These are phyloP conservation scores for Cantharis nigra DNA, from an alignment of 2,888 invertebrate genomes.

Conservation along the genomic window DNA sequence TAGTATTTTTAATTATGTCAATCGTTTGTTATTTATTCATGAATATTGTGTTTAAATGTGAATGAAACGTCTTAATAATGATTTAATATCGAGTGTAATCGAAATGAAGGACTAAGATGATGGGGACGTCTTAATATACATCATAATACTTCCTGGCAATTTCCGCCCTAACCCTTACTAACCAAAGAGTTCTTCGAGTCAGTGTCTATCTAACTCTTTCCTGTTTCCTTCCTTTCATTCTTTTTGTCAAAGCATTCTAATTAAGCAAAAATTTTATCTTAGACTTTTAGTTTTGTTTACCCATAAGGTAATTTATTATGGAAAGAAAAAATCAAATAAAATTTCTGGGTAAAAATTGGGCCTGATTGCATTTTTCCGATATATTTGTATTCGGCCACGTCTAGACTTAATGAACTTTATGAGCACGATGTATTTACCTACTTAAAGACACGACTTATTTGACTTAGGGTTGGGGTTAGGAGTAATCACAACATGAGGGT, in stretches of 20 bases:
- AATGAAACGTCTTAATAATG: conserved; percentile 32
- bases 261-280: conserved; percentile 12
- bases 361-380: conserved; percentile 1
- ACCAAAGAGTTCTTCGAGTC: conserved; percentile 28
- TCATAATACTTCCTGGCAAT: conserved; percentile 55
- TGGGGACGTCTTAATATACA: conserved; percentile 51
- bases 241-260: conserved; percentile 24
- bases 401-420: conserved; percentile 53
- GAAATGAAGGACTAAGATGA: conserved; percentile 37
- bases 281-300: neutral
- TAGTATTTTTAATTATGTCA: neutral
- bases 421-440: conserved; percentile 54
- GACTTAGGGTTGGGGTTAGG: conserved; percentile 43
- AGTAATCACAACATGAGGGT: conserved; percentile 40
- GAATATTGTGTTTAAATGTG: neutral
- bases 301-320: neutral
- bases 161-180: conserved; percentile 46
- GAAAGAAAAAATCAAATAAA: neutral
- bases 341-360: neutral
- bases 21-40: neutral
- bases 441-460: conserved; percentile 44
- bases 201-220: conserved; percentile 26
- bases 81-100: conserved; percentile 47
- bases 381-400: conserved; percentile 26
- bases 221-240: conserved; percentile 30